These are phyloP conservation scores for Sparus aurata DNA, from an alignment of 2,797 vertebrate species.

Conservation along the genomic window DNA sequence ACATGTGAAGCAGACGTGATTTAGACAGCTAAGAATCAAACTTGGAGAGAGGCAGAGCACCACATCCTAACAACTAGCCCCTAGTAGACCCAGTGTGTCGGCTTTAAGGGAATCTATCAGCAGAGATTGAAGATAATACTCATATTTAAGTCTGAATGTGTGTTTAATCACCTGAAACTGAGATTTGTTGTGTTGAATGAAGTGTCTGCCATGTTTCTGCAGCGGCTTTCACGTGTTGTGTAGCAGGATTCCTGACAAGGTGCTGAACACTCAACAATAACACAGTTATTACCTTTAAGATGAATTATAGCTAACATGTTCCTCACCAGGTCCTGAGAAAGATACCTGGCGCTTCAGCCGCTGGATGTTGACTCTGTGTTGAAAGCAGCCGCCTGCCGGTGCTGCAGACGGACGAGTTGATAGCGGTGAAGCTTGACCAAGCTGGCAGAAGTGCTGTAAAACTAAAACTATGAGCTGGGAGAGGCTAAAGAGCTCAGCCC, in stretches of 20 bases:
- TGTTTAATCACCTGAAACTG: too few species aligned
- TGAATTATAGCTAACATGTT: neutral
- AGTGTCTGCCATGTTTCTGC: too few species aligned
- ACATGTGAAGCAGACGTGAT: slow-evolving; percentile 74
- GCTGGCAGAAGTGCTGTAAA: neutral
- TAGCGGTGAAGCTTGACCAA: neutral
- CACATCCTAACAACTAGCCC: neutral
- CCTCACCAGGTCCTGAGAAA: neutral
- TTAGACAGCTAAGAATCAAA: slow-evolving; percentile 10
- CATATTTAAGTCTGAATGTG: too few species aligned
- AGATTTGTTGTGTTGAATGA: too few species aligned
- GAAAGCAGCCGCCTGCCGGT: neutral
- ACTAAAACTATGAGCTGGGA: slow-evolving; percentile 4
- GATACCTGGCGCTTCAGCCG: neutral
- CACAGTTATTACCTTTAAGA: neutral
- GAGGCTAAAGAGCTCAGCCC: neutral
- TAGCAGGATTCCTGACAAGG: neutral
- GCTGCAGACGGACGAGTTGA: neutral
- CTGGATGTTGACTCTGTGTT: neutral
- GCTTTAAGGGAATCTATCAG: too few species aligned
- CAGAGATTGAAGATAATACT: too few species aligned
- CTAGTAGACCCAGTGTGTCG: too few species aligned
- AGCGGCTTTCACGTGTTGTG: neutral
- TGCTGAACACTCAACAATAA: neutral
- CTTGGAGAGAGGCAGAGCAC: neutral